Base-by-base conservation (phyloP, 2,888 invertebrate genomes). In the Meliscaeva auricollis region DNA sequence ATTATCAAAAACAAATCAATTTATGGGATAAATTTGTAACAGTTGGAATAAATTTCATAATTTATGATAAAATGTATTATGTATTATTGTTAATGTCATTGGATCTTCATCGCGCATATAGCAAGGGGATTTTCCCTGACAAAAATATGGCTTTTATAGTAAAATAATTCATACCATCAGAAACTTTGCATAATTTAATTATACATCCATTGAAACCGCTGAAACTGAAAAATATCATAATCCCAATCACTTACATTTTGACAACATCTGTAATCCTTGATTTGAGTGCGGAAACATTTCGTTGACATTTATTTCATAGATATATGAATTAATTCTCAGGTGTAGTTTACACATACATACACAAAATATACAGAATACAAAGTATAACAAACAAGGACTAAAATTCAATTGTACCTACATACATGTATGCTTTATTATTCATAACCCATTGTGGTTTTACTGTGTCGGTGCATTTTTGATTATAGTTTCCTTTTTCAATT, bases 211-310 rank as follows among this genome's bases (percentile, higher is more conserved):
- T 11, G 60, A 74, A 68, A 77, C 82, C 82, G 32, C 78, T n/a
- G n/a, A 77, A 22, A 9, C 38, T 60, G 73, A 78, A 73, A 84
- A 70, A 79, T 75, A 58, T 79, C 77, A 82, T 82, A 82, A 84
- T 79, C 70, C 84, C 79, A 84, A 75, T 84, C 84, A 84, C 84
- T 84, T 80, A 75, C 79, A 80, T 79, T 78, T 70, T 84, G 83
- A 80, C 80, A 80, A 80, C 74, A 75, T 56, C 58, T 70, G 69
- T 76, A 84, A 80, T 84, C 84, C 80, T 44, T 46, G 70, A 60
- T 60, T 35, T 30, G 60, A 30, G 17, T 26, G 26, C 50, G 30
- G 35, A 66, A 30, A 52, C 48, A 68, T 54, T 48, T 6, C 62
- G 73, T 46, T 52, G 68, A 54, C 32, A 44, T 52, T 30, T 20